Base-by-base conservation (phyloP, 2,888 invertebrate species). In the Yponomeuta cagnagella region DNA sequence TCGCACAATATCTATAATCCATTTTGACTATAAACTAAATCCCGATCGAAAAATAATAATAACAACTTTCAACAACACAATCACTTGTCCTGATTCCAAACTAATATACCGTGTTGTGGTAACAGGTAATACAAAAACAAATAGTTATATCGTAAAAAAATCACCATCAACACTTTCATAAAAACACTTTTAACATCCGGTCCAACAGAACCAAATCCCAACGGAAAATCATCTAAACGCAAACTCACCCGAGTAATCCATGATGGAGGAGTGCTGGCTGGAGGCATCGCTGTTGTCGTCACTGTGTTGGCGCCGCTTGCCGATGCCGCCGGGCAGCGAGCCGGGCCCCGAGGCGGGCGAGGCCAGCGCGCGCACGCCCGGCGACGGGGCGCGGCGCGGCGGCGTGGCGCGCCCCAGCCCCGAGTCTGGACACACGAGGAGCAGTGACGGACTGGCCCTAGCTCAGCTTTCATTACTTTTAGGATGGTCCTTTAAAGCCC, bases 261-360 rank as follows among this genome's bases (percentile, higher is more conserved):
- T 95, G 94, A 96, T 96, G 81, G 96, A 97, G 89, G 95, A 96
- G 79, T 95, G 95, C 74, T 96, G 96, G 79, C 96, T 96, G 82
- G 96, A 96, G 80, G 96, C 96, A 92, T 97, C 97, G 87, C 97
- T 97, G 81, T 95, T 95, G 93, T 97, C 97, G 90, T 97, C 97
- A 81, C 95, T 94, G 77, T 94, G 93, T 78, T 88, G 85, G 80
- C 82, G 95, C 90, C 86, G 96, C 94, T 84, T 97, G 80, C 97
- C 97, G 79, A 97, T 96, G 77, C 96, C 97, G 77, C 97, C 97
- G 79, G 97, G 96, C 83, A 97, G 90, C 94, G 96, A 82, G 95
- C 95, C 94, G 95, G 96, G 85, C 94, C 94, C 81, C 95, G 48
- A 75, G 73, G 97, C 97, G 63, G 97, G 97, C 74, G 96, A 96